Base-by-base conservation (phyloP, 2,888 invertebrate species). In the Octodonta nipae region DNA sequence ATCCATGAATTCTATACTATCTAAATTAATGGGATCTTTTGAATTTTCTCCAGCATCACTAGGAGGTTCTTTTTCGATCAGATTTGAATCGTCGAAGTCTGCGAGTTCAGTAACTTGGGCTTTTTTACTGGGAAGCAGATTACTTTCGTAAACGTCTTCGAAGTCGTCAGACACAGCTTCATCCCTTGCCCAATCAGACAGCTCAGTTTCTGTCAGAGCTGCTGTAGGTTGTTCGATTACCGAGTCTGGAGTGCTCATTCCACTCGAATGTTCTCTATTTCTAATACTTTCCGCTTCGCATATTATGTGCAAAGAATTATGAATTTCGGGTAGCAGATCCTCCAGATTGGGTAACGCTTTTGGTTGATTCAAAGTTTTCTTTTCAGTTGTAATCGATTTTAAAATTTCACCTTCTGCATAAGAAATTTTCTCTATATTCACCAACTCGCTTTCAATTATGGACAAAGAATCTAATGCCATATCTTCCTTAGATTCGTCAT, bases 121-220 rank as follows among this genome's bases (percentile, higher is more conserved):
- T 16, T 58, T 58, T 27, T 56, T 52, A 38, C 4, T 22, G 11
- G 10, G 10, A 3, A 10, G 3, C 22, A 20, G 6, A 7, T 36
- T 38, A 11, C 73, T 62, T 22, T 66, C 68, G 44, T 73, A 75
- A 28, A 70, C 68, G 41, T 76, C 75, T 24, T 73, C 73, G 34
- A 82, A 71, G 52, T 83, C 82, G 47, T 84, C 84, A 1, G 82
- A 73, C 2, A 78, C 79, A 24, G 73, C 76, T 42, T 78, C 81
- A 50, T 87, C 86, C 3, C 80, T 73, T 0, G 84, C 85, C 87
- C 86, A 87, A 55, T 88, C 87, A 0, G 85, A 86, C n/a, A 86
- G 63, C 53, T 87, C 87, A 0, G 86, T 86, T 58, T 87, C 87
- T 0, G 86, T 85, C 7, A 85, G 63, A 2, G 75, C 81, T 1